A percentile compares a stretch with the other conserved stretches of the same genome.
These are phyloP conservation scores for Polyommatus iphigenia DNA, from an alignment of 2,888 invertebrate genomes.

Conservation along the genomic window DNA sequence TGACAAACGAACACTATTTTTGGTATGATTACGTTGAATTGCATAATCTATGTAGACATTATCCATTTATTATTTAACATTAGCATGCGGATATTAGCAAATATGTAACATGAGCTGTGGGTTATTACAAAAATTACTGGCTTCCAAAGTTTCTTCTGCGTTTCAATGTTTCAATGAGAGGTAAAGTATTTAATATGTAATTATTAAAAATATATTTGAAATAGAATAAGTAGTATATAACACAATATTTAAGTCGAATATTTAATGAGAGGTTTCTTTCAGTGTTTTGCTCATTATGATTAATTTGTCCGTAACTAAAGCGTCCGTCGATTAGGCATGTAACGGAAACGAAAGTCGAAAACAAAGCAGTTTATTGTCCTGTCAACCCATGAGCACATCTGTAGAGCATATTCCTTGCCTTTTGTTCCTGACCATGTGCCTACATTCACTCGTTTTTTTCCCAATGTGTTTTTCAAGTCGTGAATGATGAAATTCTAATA, in stretches of 20 bases:
- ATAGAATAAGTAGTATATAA: no score
- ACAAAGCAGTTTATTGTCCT: slow-evolving; percentile 25
- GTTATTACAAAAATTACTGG: no score
- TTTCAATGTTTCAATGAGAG: no score
- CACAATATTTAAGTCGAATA: no score
- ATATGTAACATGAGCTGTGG: no score
- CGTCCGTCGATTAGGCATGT: slow-evolving; percentile 16
- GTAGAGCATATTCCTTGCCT: slow-evolving; percentile 72
- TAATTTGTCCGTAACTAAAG: background rate
- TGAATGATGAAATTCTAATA: slow-evolving; percentile 48
- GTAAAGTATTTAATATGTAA: no score
- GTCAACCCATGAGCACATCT: slow-evolving; percentile 57
- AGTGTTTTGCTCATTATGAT: background rate
- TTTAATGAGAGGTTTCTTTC: slow-evolving; percentile 29
- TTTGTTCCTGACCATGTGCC: slow-evolving; percentile 72
- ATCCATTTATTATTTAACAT: no score
- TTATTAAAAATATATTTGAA: no score
- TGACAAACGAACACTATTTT: slow-evolving; percentile 52
- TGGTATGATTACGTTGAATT: background rate
- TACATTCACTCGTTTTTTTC: slow-evolving; percentile 60
- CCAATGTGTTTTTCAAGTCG: slow-evolving; percentile 35
- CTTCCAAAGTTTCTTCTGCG: no score
- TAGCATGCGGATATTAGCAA: no score
- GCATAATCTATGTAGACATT: no score
- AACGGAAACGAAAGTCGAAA: slow-evolving; percentile 20